These are phyloP conservation scores for Tricholauxania praeusta DNA, from an alignment of 2,888 invertebrate genomes.

Conservation along the genomic window DNA sequence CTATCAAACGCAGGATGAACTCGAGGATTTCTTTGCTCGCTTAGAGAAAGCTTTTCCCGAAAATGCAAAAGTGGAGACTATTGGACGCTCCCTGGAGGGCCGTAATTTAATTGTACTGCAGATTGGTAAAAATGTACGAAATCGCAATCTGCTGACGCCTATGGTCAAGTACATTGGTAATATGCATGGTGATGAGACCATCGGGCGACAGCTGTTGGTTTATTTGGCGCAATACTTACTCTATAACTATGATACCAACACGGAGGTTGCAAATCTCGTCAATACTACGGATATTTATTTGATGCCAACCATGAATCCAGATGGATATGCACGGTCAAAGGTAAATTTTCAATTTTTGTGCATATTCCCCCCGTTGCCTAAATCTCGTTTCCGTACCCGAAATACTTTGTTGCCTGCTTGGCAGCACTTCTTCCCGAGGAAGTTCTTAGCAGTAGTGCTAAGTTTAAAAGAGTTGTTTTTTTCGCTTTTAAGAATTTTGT, in stretches of 20 bases:
- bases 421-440: too few relatives aligned
- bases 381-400: too few relatives aligned
- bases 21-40: slow-evolving; percentile 74
- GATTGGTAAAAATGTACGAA: slow-evolving; percentile 78
- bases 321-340: slow-evolving; percentile 90
- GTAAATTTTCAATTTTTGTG: slow-evolving; percentile 68
- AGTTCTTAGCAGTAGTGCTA: too few relatives aligned
- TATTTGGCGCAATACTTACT: slow-evolving; percentile 88
- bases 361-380: too few relatives aligned
- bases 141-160: slow-evolving; percentile 75
- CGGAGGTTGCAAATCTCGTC: slow-evolving; percentile 81
- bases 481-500: too few relatives aligned
- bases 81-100: slow-evolving; percentile 88
- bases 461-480: too few relatives aligned
- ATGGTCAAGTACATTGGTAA: slow-evolving; percentile 96
- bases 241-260: slow-evolving; percentile 77
- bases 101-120: slow-evolving; percentile 80
- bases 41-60: slow-evolving; percentile 77
- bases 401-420: too few relatives aligned
- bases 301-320: slow-evolving; percentile 97
- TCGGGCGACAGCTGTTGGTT: slow-evolving; percentile 87
- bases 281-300: slow-evolving; percentile 92
- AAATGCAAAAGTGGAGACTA: slow-evolving; percentile 77
- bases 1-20: slow-evolving; percentile 80
- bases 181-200: slow-evolving; percentile 96